Percentiles rank a stretch among this genome's conserved stretches.
Conservation (phyloP, 2,888 invertebrate genomes). For the Dicyrtoma fusca region DNA sequence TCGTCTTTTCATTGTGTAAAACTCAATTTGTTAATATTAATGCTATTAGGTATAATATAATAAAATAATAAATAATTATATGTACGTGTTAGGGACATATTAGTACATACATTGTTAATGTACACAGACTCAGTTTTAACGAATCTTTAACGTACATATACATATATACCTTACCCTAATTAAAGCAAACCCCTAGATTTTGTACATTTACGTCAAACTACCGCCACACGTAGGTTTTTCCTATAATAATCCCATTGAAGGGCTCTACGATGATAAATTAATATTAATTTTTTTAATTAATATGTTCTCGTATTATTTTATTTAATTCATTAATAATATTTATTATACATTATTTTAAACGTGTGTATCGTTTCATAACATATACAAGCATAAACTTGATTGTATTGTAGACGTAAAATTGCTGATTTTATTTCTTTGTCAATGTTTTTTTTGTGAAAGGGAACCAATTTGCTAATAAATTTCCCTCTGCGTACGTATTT, state of each 20-base stretch:
- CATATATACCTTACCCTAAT: not conserved
- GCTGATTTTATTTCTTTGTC: not conserved
- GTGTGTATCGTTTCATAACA: not conserved
- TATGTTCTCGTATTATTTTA: slow-evolving; percentile 11
- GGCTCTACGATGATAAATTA: slow-evolving; percentile 5
- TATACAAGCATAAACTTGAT: not conserved
- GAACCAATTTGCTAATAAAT: not conserved
- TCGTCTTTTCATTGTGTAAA: slow-evolving; percentile 11
- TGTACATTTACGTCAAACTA: not conserved
- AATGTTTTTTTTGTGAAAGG: not conserved
- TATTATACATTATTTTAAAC: not conserved
- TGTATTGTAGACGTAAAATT: not conserved
- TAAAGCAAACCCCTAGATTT: slow-evolving; percentile 1
- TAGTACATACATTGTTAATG: slow-evolving; percentile 10
- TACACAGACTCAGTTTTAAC: slow-evolving; percentile 6
- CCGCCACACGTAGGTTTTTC: slow-evolving; percentile 5
- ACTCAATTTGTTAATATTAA: slow-evolving; percentile 12
- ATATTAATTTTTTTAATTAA: not conserved
- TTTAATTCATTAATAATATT: not conserved
- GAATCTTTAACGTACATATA: not conserved
- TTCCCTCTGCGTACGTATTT: not conserved
- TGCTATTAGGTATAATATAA: not conserved
- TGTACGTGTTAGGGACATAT: slow-evolving; percentile 9
- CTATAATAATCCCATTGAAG: not conserved
- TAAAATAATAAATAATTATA: not conserved